Evolutionary conservation across 1,140 invertebrate genomes (phyloP), one percentile per base, ranked within the genome.

Genomic region (Zaprionus gabonicus): DNA sequence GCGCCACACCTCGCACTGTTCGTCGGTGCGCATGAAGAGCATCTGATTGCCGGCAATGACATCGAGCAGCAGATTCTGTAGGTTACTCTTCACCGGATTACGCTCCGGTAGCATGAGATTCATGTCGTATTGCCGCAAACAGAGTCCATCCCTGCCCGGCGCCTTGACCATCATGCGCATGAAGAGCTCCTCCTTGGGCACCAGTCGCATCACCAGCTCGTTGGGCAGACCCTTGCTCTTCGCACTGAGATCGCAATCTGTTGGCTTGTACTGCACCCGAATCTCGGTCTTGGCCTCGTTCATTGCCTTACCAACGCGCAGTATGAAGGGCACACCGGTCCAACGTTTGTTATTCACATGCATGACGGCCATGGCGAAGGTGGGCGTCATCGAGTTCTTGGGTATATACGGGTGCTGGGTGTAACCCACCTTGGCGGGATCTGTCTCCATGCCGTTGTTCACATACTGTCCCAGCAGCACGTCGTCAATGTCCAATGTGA

Each of bases 1-100:
- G 12, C 85, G 85, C 85, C 85, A 90, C 20, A 90, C 82, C 44
- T 90, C 85, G 36, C 73, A 73, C 60, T 91, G 86, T 46, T 90
- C 85, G 27, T 91, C 86, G 60, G 76, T 80, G 56, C 86, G 82
- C 85, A 85, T 90, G 9, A 90, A 90, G 28, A 78, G 55, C 25
- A 78, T 71, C 41, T 90, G 85, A 17, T 85, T 69, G 25, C 85
- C 85, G 0, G 62, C 55, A 4, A 90, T 71, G 1, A 90, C 41
- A 17, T 90, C 80, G 7, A 90, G 46, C 28, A 90, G 17, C 9
- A 69, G 65, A 41, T 58, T 56, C 20, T 51, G 44, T 2, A 49
- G 71, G 17, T 60, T 74, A 0, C 15, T 23, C 3, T 31, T 23
- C 7, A 46, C n/a, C 7, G 60, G 49, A 3, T 67, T 44, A 3